Conservation (phyloP, 30 jellyfish, hydroid and myxozoan genomes). For the Turritopsis dohrnii region DNA sequence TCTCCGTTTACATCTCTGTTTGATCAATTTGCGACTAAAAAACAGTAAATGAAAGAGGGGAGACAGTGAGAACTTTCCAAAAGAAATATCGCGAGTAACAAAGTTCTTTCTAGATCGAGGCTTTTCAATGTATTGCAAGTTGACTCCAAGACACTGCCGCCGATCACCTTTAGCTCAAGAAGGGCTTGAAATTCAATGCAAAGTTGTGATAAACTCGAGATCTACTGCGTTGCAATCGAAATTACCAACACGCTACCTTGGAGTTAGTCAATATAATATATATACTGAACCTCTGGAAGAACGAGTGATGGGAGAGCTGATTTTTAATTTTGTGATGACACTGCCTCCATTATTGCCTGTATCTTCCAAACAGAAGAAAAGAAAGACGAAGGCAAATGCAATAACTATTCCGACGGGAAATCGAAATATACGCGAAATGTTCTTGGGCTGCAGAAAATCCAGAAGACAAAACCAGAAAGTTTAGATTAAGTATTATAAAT, state of each 20-base stretch:
- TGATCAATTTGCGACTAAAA: background rate
- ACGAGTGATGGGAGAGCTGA: background rate
- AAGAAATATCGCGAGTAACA: constrained; percentile 15
- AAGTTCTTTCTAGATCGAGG: constrained; percentile 3
- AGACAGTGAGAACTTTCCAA: constrained; percentile 3
- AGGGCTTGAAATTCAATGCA: constrained; percentile 15
- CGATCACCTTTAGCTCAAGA: constrained; percentile 4
- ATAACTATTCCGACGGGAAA: too few relatives aligned
- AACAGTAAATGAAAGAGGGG: constrained; percentile 6
- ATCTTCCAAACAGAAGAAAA: too few relatives aligned
- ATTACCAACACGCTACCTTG: background rate
- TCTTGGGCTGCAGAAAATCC: too few relatives aligned
- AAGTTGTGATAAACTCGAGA: constrained; percentile 11
- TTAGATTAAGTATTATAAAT: too few relatives aligned
- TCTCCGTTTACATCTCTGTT: too few relatives aligned
- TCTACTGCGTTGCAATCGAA: background rate
- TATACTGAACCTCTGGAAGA: background rate
- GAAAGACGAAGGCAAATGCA: too few relatives aligned
- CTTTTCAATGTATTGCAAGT: background rate
- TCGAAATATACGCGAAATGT: too few relatives aligned
- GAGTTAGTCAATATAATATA: too few relatives aligned
- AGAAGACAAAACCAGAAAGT: too few relatives aligned
- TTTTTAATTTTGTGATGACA: background rate
- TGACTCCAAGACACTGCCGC: constrained; percentile 6
- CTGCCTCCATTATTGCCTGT: too few relatives aligned